Base-by-base conservation (phyloP, 1,140 invertebrate species). In the Heliconius eleuchia region DNA sequence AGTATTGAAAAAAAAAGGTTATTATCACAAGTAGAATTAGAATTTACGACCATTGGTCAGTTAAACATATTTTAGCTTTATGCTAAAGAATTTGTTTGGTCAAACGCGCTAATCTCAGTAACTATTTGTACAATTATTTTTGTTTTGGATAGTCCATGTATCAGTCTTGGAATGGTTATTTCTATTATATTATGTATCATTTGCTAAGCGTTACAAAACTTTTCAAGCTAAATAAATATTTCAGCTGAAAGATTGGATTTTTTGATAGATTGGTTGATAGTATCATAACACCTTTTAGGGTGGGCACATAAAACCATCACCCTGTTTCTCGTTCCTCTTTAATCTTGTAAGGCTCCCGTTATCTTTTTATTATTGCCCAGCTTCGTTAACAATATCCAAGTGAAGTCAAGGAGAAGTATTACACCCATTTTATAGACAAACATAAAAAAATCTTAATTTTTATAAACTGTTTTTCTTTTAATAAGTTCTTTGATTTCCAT, bases 211-310 rank as follows among this genome's bases (percentile, higher is more conserved):
- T 46, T 16, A 16, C 42, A 46, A 11, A 1, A 1, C 1, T n/a
- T 23, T 60, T 60, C 23, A n/a, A n/a, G n/a, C 57, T 3, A 60
- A 60, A 60, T 60, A n/a, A 60, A 60, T 9, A 4, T 60, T 60
- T 23, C 8, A n/a, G n/a, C 57, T 60, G 57, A 60, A 60, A 60
- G 57, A 60, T 60, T 60, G 57, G 57, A 60, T 23, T 23, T 23
- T 23, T 23, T 23, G 23, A 23, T 23, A 23, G 23, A 23, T 23
- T 23, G 27, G 57, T 27, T 60, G 57, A 60, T 60, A 23, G 57
- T 60, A 60, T 60, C 57, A n/a, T 60, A 60, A 60, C 27, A 60
- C 27, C n/a, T 60, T 60, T n/a, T 19, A 60, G n/a, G 57, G 23
- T 2, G 6, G 19, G 52, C n/a, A 23, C 60, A 66, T 27, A 66